phyloP scores from a whole-genome alignment of 2,888 invertebrate genomes.

The Volucella bombylans region DNA sequence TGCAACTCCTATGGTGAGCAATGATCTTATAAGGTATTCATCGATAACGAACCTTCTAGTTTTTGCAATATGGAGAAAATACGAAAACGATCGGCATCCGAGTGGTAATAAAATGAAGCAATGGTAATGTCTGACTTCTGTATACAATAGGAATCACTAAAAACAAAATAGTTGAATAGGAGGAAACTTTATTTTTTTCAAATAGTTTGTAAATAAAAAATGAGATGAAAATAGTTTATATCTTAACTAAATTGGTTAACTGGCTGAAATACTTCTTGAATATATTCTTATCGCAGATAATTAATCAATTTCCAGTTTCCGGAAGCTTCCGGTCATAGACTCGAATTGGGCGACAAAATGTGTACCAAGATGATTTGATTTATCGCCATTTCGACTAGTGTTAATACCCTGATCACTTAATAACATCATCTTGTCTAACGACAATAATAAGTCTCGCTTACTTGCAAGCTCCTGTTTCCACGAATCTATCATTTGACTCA shows the following conservation, averaged over 20 bases:
- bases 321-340: slow-evolving; percentile 85
- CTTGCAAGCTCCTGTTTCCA: slow-evolving; percentile 86
- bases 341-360: slow-evolving; percentile 81
- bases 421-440: slow-evolving; percentile 86
- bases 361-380: slow-evolving; percentile 78
- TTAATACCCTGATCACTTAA: slow-evolving; percentile 86
- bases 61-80: no score
- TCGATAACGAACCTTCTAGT: no score
- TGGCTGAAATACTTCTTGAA: slow-evolving; percentile 58
- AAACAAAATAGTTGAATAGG: no score
- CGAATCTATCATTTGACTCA: slow-evolving; percentile 87
- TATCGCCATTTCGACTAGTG: slow-evolving; percentile 79
- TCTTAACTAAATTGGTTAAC: slow-evolving; percentile 62
- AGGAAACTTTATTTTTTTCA: no score
- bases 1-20: no score
- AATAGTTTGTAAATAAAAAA: slow-evolving; percentile 20
- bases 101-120: no score
- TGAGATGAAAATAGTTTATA: slow-evolving; percentile 31
- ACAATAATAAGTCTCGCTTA: slow-evolving; percentile 85
- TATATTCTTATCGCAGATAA: slow-evolving; percentile 35
- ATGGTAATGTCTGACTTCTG: no score
- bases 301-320: slow-evolving; percentile 87
- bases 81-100: no score
- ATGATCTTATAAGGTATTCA: no score
- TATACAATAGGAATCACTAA: no score